Base-by-base conservation (phyloP, 2,888 invertebrate species). In the Eupithecia insigniata region DNA sequence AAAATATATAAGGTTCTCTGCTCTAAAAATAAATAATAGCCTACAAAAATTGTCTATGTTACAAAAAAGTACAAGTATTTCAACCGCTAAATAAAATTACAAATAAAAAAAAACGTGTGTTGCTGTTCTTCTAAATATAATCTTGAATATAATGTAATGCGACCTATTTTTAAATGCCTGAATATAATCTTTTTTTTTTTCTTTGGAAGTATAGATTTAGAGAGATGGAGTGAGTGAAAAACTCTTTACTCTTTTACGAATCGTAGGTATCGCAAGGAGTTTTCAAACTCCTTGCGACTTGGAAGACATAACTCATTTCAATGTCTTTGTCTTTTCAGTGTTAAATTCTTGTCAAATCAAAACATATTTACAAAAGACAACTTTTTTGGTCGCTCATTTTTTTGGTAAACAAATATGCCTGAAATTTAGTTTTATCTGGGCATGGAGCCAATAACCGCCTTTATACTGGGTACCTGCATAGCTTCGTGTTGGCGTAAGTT, bases 401-500 rank as follows among this genome's bases (percentile, higher is more conserved):
- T 26, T 55, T 12, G 14, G 30, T 18, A 18, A n/a, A 51, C 10
- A 66, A 66, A 30, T 32, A 46, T 66, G 67, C 51, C 10, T 51
- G 14, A 10, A 55, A 67, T 32, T 16, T 32, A 32, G n/a, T n/a
- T 34, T 26, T 64, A 64, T 34, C 14, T 14, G 26, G 36, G 14
- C 26, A 69, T 92, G 60, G 90, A 89, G 26, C 90, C 90, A 0
- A 0, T 90, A 0, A 79, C 86, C 0, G 83, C 88, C 1, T 82
- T 90, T 71, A 30, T 92, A 34, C 58, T 91, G 2, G 87, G 89
- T 0, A 83, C 88, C 0, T 92, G 90, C 73, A 66, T 90, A 30
- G 69, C 85, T 22, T 82, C 85, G 0, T 90, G 91, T 74, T 92
- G 91, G 89, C 92, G 92, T 92, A 76, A 89, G 91, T 90, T 1